Base-by-base conservation (phyloP, 2,888 invertebrate species). In the Pristionchus entomophagus region DNA sequence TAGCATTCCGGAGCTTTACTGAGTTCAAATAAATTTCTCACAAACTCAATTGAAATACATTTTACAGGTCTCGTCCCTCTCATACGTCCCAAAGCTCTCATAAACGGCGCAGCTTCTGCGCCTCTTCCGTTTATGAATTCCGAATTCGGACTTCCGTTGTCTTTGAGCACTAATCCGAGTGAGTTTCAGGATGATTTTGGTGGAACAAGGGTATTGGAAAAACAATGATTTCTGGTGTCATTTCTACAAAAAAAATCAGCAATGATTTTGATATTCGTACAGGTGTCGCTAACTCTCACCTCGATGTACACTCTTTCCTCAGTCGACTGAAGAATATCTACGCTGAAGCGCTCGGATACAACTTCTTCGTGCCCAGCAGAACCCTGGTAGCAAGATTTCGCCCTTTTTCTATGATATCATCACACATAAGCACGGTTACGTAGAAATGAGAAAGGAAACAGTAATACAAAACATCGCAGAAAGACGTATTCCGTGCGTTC, bases 291-390 rank as follows among this genome's bases (percentile, higher is more conserved):
- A 82, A 26, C 38, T 82, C 82, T n/a, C 38, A 82, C 3, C 82
- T 82, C 14, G 59, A 82, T 22, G 82, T 82, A 8, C 35, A 82
- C 59, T 82, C 82, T 1, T 59, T 82, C 32, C n/a, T 35, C 38
- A 82, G 82, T 82, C 59, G 82, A 26, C n/a, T 59, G 38, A 59
- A 59, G 38, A 82, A 82, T n/a, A 41, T 82, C n/a, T 82, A 82
- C 41, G 59, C 53, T 10, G 56, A 82, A 14, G 6, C 22, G 5
- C 82, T 82, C 26, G 51, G 49, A 32, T 51, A 80, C 32, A 51
- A 29, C 22, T 80, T 80, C 32, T 80, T 49, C 32, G 5, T 6
- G 4, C 26, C 78, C 29, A 51, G 78, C 14, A 80, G 78, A 51
- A 22, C 49, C 1, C 35, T 51, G 2, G 78, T 80, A 0, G 22